These are phyloP conservation scores for Nomada fucata DNA, from an alignment of 2,888 invertebrate genomes.

Conservation along the genomic window DNA sequence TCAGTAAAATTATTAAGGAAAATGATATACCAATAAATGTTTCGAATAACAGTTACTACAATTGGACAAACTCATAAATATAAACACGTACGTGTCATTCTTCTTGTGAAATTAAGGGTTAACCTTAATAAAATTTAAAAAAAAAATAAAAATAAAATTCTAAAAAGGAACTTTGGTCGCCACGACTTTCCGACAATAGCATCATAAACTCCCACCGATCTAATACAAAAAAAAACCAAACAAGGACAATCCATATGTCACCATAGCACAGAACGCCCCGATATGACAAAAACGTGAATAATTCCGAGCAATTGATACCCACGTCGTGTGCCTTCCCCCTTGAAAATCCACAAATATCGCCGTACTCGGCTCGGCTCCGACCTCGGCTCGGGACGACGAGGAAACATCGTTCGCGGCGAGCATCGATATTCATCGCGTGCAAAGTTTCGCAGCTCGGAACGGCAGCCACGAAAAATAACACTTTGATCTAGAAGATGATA, in stretches of 20 bases:
- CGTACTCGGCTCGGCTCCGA: too few species aligned
- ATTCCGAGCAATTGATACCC: background rate
- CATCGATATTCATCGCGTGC: constrained; percentile 12
- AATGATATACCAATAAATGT: too few species aligned
- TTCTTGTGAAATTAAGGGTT: too few species aligned
- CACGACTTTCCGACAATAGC: too few species aligned
- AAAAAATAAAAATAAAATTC: too few species aligned
- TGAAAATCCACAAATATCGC: background rate
- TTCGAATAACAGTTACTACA: too few species aligned
- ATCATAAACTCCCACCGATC: background rate
- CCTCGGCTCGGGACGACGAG: background rate
- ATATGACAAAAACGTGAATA: background rate
- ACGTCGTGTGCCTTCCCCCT: background rate
- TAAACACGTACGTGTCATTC: too few species aligned
- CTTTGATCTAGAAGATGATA: constrained; percentile 17
- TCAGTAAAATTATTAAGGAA: too few species aligned
- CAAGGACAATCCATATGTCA: background rate
- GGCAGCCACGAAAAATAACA: constrained; percentile 6
- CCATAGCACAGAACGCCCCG: background rate
- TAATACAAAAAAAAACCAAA: background rate
- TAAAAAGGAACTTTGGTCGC: too few species aligned
- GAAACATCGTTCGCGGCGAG: background rate
- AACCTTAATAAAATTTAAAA: too few species aligned
- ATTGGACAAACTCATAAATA: too few species aligned
- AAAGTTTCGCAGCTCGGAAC: background rate